Conservation (phyloP, 2,797 vertebrate genomes). For the Crypturellus tataupa region DNA sequence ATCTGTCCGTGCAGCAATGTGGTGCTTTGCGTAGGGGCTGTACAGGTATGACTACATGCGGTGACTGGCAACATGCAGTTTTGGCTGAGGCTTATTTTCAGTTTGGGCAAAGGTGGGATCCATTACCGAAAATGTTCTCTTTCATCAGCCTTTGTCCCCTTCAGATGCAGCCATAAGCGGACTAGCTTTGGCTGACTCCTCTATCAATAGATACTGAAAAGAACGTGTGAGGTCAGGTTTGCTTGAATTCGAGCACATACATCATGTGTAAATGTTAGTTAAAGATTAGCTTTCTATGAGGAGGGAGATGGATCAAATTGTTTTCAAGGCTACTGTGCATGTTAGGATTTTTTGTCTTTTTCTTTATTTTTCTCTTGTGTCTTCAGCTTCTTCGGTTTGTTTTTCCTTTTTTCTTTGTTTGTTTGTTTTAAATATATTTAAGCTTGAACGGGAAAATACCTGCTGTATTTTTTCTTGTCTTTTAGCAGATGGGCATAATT, state of each 20-base stretch:
- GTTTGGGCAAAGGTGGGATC: not conserved
- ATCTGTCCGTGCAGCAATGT: not conserved
- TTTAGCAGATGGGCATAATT: not conserved
- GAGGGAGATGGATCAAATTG: not conserved
- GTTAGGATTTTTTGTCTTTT: too few species aligned
- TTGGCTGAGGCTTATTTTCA: not conserved
- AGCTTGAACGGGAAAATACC: not conserved
- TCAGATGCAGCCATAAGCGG: not conserved
- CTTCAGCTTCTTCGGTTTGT: too few species aligned
- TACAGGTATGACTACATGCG: not conserved
- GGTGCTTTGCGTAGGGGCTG: not conserved
- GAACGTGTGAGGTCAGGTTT: not conserved
- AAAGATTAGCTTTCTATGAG: not conserved
- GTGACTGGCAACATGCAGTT: not conserved
- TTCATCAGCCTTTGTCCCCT: not conserved
- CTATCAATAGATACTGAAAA: not conserved
- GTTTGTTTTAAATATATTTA: not conserved
- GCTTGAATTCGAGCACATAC: not conserved
- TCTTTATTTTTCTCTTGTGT: not conserved
- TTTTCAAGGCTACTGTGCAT: not conserved
- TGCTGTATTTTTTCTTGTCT: not conserved
- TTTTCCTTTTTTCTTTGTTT: not conserved
- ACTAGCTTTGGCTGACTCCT: not conserved
- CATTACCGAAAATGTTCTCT: not conserved
- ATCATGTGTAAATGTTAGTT: not conserved